Evolutionary conservation across 2,797 vertebrate genomes (phyloP), one percentile per base, ranked within the genome.

Genomic region (Lepilemur septentrionalis): DNA sequence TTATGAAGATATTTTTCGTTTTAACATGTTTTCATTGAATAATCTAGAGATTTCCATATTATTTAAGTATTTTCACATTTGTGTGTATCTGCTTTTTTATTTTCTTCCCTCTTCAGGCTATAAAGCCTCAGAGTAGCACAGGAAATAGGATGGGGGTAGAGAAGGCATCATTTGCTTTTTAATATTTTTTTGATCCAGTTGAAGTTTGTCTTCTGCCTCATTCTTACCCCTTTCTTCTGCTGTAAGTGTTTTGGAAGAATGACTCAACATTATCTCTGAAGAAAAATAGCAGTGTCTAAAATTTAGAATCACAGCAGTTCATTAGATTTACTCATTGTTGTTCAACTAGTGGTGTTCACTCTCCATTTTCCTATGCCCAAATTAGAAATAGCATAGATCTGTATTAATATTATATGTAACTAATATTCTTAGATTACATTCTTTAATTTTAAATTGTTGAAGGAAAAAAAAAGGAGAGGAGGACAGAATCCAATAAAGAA

Each of bases 241-340:
- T 91, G 5, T 32, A 63, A 63, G 28, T 73, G 38, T 96, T 97
- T 83, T 57, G 67, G 59, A 91, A 96, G 59, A 91, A 94, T 94
- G 63, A 95, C 79, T 97, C 83, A 93, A 92, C 87, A 93, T 91
- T 80, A 65, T 94, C 92, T 91, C 86, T 38, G 48, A 87, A 96
- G 79, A 87, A 96, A 96, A 97, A 89, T 5, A 83, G 63, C 43
- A 25, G 9, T 35, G 10, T 92, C 86, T 96, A 92, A 86, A 96
- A 91, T 87, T 94, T 87, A 70, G n/a, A 86, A 30, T 41, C 70
- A 81, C 1, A 89, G 79, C 41, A 86, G 18, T 80, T 97, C 25
- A 65, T 82, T 85, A 89, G 59, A 93, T 90, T 93, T 96, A 96
- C 76, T 69, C 82, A 80, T 15, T 95, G 63, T 73, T 65, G 18